Conservation (phyloP, 2,113 vertebrate genomes). For the Melanocharis versteri region DNA sequence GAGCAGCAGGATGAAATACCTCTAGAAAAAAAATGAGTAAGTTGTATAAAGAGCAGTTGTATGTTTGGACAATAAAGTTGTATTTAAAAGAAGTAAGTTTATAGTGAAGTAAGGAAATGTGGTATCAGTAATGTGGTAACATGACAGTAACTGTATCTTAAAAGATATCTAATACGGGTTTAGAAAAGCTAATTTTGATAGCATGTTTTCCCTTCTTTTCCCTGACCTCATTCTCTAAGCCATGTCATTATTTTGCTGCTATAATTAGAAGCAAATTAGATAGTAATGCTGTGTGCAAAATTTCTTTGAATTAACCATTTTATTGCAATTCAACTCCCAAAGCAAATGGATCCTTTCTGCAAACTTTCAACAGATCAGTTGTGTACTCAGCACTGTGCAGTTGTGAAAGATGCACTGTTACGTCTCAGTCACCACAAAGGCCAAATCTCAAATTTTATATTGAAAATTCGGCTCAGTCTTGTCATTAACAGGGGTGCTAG, state of each 20-base stretch:
- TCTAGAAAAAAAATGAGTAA: neutral
- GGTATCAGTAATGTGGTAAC: neutral
- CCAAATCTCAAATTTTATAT: neutral
- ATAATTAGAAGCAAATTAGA: neutral
- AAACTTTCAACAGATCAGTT: neutral
- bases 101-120: neutral
- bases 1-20: neutral
- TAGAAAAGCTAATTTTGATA: neutral
- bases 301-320: neutral
- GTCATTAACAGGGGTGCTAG: rapidly evolving
- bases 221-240: neutral
- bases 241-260: neutral
- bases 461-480: neutral
- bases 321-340: neutral
- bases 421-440: neutral
- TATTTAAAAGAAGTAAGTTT: neutral
- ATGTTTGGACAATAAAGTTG: neutral
- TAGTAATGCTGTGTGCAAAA: neutral
- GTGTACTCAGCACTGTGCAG: neutral
- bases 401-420: neutral
- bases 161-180: neutral
- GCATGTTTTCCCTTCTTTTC: neutral
- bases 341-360: neutral
- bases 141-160: neutral
- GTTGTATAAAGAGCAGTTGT: neutral